Percentiles rank a stretch among this genome's conserved stretches.
phyloP scores from a whole-genome alignment of 2,113 vertebrate genomes.

The Tringa solitaria region DNA sequence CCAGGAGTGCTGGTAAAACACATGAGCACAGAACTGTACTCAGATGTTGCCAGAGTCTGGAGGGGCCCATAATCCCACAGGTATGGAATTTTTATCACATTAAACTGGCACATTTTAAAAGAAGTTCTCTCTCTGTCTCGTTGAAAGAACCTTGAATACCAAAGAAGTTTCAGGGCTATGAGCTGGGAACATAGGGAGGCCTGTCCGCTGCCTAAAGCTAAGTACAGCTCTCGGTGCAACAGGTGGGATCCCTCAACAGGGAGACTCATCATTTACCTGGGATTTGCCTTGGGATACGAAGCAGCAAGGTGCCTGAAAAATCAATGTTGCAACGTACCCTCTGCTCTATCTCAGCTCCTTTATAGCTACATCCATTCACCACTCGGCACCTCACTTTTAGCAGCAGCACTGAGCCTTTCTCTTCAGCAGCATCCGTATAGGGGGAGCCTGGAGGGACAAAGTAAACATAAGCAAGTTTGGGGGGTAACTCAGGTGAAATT shows the following conservation, averaged over 20 bases:
- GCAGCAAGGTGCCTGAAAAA: background rate
- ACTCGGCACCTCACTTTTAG: background rate
- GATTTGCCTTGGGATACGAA: background rate
- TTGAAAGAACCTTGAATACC: background rate
- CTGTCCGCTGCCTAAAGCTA: background rate
- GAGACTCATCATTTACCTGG: background rate
- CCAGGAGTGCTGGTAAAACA: background rate
- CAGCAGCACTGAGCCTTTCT: background rate
- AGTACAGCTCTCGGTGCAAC: background rate
- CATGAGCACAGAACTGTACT: background rate
- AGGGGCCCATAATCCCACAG: background rate
- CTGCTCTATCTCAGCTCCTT: background rate
- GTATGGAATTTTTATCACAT: background rate
- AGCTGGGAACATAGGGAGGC: background rate
- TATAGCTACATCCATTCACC: background rate
- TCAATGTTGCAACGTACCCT: too few species aligned
- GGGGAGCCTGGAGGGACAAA: background rate
- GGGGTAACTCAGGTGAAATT: background rate
- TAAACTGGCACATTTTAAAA: background rate
- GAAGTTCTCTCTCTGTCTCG: background rate
- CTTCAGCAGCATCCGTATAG: background rate
- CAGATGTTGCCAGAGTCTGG: background rate
- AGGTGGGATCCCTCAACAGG: background rate
- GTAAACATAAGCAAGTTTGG: background rate
- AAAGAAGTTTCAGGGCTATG: background rate